These are phyloP conservation scores for Montipora efflorescens DNA, from an alignment of 64 coral and sea anemone genomes.

Conservation along the genomic window DNA sequence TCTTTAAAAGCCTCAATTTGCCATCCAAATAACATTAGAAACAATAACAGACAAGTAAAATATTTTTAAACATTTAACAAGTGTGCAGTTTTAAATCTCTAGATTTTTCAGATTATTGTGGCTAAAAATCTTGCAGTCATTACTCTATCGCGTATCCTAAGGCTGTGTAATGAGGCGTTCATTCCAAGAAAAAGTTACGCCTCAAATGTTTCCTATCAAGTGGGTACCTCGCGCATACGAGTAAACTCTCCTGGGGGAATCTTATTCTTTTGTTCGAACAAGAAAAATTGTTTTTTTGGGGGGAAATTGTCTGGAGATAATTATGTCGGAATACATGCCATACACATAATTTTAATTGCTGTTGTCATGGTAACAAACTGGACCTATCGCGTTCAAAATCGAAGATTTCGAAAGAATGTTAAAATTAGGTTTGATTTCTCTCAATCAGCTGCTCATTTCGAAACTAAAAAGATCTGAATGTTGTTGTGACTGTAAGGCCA, in stretches of 20 bases:
- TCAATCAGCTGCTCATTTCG: neutral
- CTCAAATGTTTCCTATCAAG: neutral
- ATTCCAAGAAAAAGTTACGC: slow-evolving; percentile 39
- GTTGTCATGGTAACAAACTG: neutral
- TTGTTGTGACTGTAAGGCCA: neutral
- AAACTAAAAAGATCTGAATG: neutral
- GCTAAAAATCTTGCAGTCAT: neutral
- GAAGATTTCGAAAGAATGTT: neutral
- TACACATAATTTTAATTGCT: neutral
- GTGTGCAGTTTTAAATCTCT: neutral
- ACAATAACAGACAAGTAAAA: neutral
- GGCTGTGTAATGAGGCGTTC: slow-evolving; percentile 20
- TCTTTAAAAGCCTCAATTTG: no score
- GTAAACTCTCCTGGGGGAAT: slow-evolving; percentile 10
- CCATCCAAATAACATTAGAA: no score
- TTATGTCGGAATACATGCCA: neutral
- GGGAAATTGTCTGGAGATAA: neutral
- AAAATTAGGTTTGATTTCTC: neutral
- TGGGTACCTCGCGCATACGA: neutral
- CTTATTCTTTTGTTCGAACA: neutral
- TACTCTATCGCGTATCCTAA: neutral
- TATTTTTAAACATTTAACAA: neutral
- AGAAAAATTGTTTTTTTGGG: neutral
- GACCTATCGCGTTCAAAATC: neutral
- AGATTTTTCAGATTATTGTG: no score